phyloP scores from a whole-genome alignment of 2,113 vertebrate genomes.

The Paratilapia polleni region DNA sequence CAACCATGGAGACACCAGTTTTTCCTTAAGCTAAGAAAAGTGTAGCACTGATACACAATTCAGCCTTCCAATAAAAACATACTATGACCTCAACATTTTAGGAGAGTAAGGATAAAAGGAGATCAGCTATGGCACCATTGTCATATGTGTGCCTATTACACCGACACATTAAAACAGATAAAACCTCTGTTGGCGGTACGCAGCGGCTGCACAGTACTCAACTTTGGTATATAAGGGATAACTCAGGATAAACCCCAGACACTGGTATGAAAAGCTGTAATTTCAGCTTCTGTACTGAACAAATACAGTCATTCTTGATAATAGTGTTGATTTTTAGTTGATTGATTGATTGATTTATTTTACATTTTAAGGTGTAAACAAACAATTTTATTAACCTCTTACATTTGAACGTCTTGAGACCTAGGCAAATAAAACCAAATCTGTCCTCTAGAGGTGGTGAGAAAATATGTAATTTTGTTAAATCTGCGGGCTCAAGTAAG shows the following conservation, averaged over 20 bases:
- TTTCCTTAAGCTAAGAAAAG: neutral
- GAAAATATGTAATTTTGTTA: rapidly evolving
- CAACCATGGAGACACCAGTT: neutral
- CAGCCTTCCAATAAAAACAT: neutral
- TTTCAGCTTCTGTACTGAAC: neutral
- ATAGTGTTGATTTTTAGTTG: neutral
- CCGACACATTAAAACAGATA: neutral
- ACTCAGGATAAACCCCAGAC: neutral
- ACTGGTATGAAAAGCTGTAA: neutral
- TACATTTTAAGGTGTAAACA: neutral
- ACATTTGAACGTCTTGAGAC: too few species aligned
- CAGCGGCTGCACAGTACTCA: neutral
- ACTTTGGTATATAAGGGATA: neutral
- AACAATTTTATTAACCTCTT: neutral
- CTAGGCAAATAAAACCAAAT: neutral
- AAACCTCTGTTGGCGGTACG: neutral
- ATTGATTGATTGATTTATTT: too few species aligned
- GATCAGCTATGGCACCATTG: too few species aligned
- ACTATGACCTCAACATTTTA: neutral
- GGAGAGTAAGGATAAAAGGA: neutral
- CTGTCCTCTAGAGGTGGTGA: neutral
- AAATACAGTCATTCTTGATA: neutral
- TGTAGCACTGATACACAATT: neutral
- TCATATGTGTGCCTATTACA: too few species aligned
- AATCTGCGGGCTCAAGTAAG: neutral